Conservation (phyloP, 2,888 invertebrate species). For the Amitus sp. region DNA sequence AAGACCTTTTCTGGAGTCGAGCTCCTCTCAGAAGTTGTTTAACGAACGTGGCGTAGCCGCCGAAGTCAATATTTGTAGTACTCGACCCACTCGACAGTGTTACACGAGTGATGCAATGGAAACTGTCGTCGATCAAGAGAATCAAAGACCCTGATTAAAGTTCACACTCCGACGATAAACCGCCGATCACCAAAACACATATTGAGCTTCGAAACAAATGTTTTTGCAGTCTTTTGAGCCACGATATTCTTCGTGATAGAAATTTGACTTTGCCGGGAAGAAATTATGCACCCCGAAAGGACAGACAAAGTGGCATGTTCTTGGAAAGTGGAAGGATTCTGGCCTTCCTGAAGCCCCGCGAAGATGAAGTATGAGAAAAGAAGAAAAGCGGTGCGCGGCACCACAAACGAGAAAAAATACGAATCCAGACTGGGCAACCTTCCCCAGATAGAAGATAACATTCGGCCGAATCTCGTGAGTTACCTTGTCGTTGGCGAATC, state of each 20-base stretch:
- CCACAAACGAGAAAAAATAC: conserved; percentile 28
- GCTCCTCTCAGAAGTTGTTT: conserved; percentile 53
- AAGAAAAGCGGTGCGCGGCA: conserved; percentile 32
- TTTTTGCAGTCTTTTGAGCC: too few species aligned
- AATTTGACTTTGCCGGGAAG: not conserved
- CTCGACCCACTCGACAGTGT: conserved; percentile 51
- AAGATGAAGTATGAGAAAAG: conserved; percentile 31
- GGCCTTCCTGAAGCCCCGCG: conserved; percentile 18
- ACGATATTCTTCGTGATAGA: too few species aligned
- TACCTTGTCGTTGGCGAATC: conserved; percentile 21
- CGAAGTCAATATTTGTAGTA: conserved; percentile 59
- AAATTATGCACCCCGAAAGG: not conserved
- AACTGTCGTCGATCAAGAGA: conserved; percentile 10
- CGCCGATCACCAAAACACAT: too few species aligned
- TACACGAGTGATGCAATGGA: conserved; percentile 40
- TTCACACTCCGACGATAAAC: not conserved
- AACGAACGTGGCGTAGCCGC: conserved; percentile 50
- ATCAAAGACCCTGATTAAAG: conserved; percentile 10
- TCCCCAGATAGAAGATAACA: conserved; percentile 32
- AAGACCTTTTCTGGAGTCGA: conserved; percentile 27
- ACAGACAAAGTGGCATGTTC: not conserved
- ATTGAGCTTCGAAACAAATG: too few species aligned
- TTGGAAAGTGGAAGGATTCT: conserved; percentile 24
- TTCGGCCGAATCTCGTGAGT: conserved; percentile 18
- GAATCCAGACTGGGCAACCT: conserved; percentile 15